Conservation (phyloP, 2,888 invertebrate species). For the Pterobdella sp. region DNA sequence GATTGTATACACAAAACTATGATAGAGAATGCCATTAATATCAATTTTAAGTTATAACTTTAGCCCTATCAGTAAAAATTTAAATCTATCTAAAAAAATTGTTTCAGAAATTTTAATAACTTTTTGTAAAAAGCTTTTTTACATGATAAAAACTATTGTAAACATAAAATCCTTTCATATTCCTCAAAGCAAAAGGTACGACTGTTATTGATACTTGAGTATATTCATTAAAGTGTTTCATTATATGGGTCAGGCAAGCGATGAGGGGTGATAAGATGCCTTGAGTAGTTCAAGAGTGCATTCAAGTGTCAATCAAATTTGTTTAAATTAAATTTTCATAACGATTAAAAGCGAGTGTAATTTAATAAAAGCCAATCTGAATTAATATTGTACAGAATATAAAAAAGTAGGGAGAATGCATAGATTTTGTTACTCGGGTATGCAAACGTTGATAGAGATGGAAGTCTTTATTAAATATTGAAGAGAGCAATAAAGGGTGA, state of each 20-base stretch:
- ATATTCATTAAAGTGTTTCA: background rate
- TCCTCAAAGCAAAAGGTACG: too few species aligned
- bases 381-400: background rate
- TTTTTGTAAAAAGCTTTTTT: too few species aligned
- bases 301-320: background rate
- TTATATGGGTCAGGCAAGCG: background rate
- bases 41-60: too few species aligned
- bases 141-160: too few species aligned
- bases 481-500: constrained; percentile 3
- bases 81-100: too few species aligned
- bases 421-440: too few species aligned
- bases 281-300: background rate
- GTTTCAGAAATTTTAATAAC: too few species aligned
- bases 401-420: background rate
- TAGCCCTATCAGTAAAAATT: too few species aligned
- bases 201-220: too few species aligned
- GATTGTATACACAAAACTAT: too few species aligned
- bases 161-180: too few species aligned
- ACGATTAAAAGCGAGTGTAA: background rate
- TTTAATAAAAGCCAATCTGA: background rate
- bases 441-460: background rate
- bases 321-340: background rate
- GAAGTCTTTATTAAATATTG: background rate
- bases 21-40: too few species aligned
- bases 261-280: constrained; percentile 3